These are phyloP conservation scores for Spicauda simplicius DNA, from an alignment of 2,888 invertebrate genomes.

Conservation along the genomic window DNA sequence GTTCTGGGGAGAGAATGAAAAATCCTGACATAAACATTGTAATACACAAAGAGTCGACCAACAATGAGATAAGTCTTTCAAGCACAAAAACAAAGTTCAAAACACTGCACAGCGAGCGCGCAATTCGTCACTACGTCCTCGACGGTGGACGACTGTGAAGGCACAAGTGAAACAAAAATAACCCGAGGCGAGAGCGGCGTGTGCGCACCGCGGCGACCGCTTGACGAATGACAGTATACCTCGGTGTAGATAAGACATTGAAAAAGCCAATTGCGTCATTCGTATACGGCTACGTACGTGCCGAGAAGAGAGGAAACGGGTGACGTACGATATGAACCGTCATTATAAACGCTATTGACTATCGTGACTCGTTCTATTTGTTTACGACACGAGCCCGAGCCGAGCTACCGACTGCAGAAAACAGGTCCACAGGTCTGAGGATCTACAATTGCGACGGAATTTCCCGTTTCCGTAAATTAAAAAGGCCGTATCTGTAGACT, in stretches of 20 bases:
- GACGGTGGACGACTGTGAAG: slow-evolving; percentile 73
- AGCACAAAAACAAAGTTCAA: slow-evolving; percentile 72
- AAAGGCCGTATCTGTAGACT: slow-evolving; percentile 16
- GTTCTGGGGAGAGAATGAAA: slow-evolving; percentile 76
- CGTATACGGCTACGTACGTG: slow-evolving; percentile 78
- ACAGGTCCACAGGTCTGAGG: slow-evolving; percentile 24
- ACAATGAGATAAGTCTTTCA: slow-evolving; percentile 60
- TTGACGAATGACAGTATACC: slow-evolving; percentile 81
- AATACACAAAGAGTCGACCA: slow-evolving; percentile 55
- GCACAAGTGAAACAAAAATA: slow-evolving; percentile 75
- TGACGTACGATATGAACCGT: slow-evolving; percentile 75
- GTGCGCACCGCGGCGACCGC: slow-evolving; percentile 76
- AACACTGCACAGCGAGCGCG: slow-evolving; percentile 76
- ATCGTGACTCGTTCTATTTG: slow-evolving; percentile 67
- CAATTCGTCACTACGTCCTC: slow-evolving; percentile 80
- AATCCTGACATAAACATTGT: slow-evolving; percentile 80
- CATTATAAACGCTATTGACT: slow-evolving; percentile 71
- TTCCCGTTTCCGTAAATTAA: slow-evolving; percentile 30
- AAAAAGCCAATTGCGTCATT: slow-evolving; percentile 84
- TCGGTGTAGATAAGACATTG: slow-evolving; percentile 83
- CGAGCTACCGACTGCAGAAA: slow-evolving; percentile 12
- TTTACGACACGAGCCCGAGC: slow-evolving; percentile 43
- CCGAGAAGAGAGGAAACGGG: slow-evolving; percentile 79
- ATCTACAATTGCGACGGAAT: slow-evolving; percentile 25
- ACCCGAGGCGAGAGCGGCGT: slow-evolving; percentile 61